A percentile compares a stretch with the other conserved stretches of the same genome.
Evolutionary conservation across 2,888 invertebrate species (phyloP).

Genomic region (Chrysotoxum bicinctum): DNA sequence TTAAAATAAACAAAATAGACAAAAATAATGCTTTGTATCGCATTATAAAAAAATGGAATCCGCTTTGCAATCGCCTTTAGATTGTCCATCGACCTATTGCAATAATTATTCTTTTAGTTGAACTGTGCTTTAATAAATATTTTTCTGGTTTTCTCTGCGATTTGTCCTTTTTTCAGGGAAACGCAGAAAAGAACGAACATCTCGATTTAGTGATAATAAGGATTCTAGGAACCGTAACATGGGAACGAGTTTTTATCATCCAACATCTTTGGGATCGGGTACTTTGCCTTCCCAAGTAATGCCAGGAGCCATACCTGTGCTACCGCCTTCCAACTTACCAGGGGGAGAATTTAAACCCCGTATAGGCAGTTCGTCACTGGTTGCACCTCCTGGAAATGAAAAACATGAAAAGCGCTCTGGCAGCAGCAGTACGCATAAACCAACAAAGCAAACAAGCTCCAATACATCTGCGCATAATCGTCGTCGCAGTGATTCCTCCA

Average conservation of each 20-base stretch:
- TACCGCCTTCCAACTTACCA: background rate
- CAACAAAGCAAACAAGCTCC: constrained; percentile 36
- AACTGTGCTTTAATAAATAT: constrained; percentile 49
- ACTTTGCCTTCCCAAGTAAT: constrained; percentile 33
- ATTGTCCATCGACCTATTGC: constrained; percentile 49
- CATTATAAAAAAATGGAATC: constrained; percentile 50
- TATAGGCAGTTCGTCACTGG: background rate
- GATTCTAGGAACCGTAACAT: constrained; percentile 75
- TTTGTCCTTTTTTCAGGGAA: constrained; percentile 76
- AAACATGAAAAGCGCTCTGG: constrained; percentile 59
- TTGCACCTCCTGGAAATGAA: constrained; percentile 14
- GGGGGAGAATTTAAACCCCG: constrained; percentile 31
- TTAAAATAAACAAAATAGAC: constrained; percentile 38
- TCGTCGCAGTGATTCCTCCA: constrained; percentile 48
- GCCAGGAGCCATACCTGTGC: constrained; percentile 12
- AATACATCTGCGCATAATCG: constrained; percentile 33
- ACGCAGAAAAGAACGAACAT: constrained; percentile 79
- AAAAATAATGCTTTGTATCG: constrained; percentile 54
- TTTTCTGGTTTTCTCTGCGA: constrained; percentile 6
- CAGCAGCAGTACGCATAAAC: constrained; percentile 42
- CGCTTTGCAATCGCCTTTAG: constrained; percentile 56
- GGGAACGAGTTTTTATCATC: constrained; percentile 38
- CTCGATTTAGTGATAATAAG: constrained; percentile 81
- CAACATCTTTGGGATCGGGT: constrained; percentile 36
- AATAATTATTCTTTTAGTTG: constrained; percentile 12